phyloP scores from a whole-genome alignment of 2,113 vertebrate species.

The Plecturocebus donacophilus region DNA sequence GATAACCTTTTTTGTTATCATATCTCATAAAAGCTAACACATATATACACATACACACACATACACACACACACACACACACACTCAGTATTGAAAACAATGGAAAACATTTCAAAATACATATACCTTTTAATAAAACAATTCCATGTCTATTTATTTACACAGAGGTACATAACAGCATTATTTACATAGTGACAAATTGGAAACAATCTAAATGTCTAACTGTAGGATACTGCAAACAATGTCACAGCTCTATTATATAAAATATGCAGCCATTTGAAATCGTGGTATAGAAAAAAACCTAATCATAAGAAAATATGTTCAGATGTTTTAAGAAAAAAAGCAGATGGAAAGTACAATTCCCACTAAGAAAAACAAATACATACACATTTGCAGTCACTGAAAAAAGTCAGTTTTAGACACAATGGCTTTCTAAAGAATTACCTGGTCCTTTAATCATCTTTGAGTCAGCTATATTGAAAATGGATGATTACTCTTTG shows the following conservation, averaged over 20 bases:
- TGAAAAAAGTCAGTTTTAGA: background rate
- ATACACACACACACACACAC: rapidly evolving
- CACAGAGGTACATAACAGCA: background rate
- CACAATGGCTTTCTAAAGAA: background rate
- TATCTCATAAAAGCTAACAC: background rate
- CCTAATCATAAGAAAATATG: constrained; percentile 39
- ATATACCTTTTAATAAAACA: background rate
- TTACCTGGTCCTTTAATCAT: background rate
- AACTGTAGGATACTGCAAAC: constrained; percentile 36
- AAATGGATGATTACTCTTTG: background rate
- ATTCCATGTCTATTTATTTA: constrained; percentile 29
- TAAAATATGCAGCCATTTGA: constrained; percentile 26
- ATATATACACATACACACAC: rapidly evolving
- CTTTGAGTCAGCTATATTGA: background rate
- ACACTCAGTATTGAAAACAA: background rate
- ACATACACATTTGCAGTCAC: background rate
- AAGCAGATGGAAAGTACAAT: constrained; percentile 31
- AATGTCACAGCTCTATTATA: constrained; percentile 18
- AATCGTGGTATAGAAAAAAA: constrained; percentile 50
- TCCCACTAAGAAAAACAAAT: constrained; percentile 50
- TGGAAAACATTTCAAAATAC: constrained; percentile 22
- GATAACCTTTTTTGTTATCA: background rate
- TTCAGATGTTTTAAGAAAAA: constrained; percentile 47
- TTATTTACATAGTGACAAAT: constrained; percentile 44
- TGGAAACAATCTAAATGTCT: constrained; percentile 31